phyloP scores from a whole-genome alignment of 2,797 vertebrate genomes.

The Trichosurus vulpecula region DNA sequence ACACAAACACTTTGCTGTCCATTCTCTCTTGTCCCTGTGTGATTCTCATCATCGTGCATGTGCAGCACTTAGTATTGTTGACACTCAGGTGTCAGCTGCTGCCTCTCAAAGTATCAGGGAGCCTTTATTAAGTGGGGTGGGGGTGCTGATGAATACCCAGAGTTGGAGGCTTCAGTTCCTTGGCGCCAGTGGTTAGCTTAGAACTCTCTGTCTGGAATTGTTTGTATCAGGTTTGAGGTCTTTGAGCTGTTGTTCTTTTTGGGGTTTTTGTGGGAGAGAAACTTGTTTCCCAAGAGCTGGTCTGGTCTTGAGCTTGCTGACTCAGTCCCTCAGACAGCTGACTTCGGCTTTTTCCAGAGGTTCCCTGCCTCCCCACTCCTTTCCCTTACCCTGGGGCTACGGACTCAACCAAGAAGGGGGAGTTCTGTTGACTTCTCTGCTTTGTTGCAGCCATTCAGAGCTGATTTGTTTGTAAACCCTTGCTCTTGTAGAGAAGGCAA shows the following conservation, averaged over 20 bases:
- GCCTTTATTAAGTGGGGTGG: background rate
- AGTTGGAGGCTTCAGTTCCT: background rate
- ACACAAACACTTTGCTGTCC: background rate
- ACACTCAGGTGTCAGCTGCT: background rate
- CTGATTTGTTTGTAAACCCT: background rate
- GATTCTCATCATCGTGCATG: background rate
- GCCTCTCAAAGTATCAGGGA: background rate
- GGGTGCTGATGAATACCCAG: background rate
- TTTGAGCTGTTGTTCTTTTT: background rate
- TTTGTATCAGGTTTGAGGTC: background rate
- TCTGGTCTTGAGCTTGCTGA: conserved; percentile 65
- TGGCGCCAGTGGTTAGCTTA: background rate
- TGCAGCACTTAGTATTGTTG: accelerated
- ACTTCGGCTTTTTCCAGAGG: conserved; percentile 32
- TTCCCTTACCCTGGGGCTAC: background rate
- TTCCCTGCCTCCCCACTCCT: background rate
- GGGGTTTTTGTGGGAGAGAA: conserved; percentile 53
- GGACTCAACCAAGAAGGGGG: background rate
- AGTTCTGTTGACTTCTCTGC: background rate
- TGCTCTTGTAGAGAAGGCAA: background rate
- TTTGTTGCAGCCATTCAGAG: conserved; percentile 24
- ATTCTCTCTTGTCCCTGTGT: background rate
- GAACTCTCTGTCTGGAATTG: background rate
- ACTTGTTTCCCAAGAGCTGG: conserved; percentile 33
- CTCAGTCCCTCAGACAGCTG: conserved; percentile 38